Evolutionary conservation across 2,888 invertebrate species (phyloP), one percentile per base, ranked within the genome.

Genomic region (Laspeyria flexula): DNA sequence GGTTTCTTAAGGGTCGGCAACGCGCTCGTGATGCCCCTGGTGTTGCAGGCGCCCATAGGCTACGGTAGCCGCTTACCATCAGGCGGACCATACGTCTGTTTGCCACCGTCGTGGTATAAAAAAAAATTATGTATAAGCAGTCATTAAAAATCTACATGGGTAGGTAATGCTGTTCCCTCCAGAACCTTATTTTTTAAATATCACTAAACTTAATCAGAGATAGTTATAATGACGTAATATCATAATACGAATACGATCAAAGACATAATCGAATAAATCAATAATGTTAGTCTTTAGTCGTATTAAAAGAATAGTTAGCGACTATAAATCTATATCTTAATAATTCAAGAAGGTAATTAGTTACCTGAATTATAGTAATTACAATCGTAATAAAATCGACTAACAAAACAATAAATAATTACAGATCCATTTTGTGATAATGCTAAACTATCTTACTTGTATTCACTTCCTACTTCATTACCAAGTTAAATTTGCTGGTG

Each of bases 401-500:
- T 38, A 46, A 45, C 46, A 56, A 68, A 61, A 73, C 74, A 75
- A 72, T 72, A 61, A 72, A 69, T 75, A 75, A 75, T 73, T 72
- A 73, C 57, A 60, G 72, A 72, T 72, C 65, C 53, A 56, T 60
- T 60, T 69, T 54, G 54, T 62, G 72, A 72, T 72, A 72, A 73
- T 60, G 40, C 65, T 55, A 63, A 67, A 60, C 67, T 55, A 55
- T 57, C 43, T 47, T 50, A 15, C 52, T 44, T 48, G 55, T 35
- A 48, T 52, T 61, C 43, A 73, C 60, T 71, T 69, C 60, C 70
- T 43, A 33, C 44, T 41, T 34, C 37, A 29, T 55, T 41, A 52
- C 71, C 49, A 68, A 50, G 40, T 33, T 66, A 37, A 31, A 1
- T 38, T 3, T 54, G n/a, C 55, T 0, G 1, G 43, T 55, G 62